Percentiles rank a stretch among this genome's conserved stretches.
phyloP scores from a whole-genome alignment of 1,140 invertebrate genomes.

The Chymomyza costata region DNA sequence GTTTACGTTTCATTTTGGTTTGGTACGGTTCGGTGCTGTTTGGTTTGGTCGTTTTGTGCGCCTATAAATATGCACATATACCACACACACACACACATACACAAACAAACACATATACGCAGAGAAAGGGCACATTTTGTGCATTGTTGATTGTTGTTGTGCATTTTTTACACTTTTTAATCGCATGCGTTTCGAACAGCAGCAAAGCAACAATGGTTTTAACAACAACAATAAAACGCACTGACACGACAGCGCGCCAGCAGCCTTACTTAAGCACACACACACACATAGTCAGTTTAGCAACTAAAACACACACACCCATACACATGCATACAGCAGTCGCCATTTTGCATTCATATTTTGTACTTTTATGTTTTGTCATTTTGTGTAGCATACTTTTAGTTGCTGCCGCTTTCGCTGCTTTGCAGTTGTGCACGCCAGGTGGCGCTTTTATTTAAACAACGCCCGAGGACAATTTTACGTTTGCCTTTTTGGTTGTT shows the following conservation, averaged over 20 bases:
- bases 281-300: conserved; percentile 19
- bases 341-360: conserved; percentile 4
- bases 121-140: conserved; percentile 24
- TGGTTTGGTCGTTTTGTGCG: conserved; percentile 18
- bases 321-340: conserved; percentile 15
- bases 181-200: conserved; percentile 29
- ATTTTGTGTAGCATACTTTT: conserved; percentile 61
- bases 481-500: too few relatives aligned
- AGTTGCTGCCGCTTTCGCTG: conserved; percentile 28
- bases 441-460: too few relatives aligned
- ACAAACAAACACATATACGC: conserved; percentile 10
- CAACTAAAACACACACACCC: conserved; percentile 13
- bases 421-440: not conserved
- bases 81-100: conserved; percentile 13
- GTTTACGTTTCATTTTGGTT: conserved; percentile 22
- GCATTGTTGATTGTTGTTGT: conserved; percentile 25
- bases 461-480: too few relatives aligned
- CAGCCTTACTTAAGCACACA: not conserved
- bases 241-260: conserved; percentile 13
- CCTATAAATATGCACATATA: conserved; percentile 24
- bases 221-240: conserved; percentile 11
- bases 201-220: conserved; percentile 6
- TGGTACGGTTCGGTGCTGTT: conserved; percentile 6
- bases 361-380: conserved; percentile 35
- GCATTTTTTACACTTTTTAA: conserved; percentile 59